These are phyloP conservation scores for Steinernema feltiae DNA, from an alignment of 1,140 invertebrate genomes.

Conservation along the genomic window DNA sequence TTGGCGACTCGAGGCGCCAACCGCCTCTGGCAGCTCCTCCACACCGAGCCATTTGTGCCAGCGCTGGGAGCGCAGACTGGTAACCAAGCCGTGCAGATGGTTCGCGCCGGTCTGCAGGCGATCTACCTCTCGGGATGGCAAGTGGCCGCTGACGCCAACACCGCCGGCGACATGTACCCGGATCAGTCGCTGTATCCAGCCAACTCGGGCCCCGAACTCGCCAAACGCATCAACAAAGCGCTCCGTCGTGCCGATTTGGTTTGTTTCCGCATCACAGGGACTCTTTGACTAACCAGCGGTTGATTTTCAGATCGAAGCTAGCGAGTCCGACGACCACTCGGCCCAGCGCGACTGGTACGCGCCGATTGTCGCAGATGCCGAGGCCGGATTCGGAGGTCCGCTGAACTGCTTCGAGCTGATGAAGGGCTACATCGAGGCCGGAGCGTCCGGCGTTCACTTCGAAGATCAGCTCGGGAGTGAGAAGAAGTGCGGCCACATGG, in stretches of 20 bases:
- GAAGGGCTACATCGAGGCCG: constrained; percentile 60
- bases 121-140: constrained; percentile 61
- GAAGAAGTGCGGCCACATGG: constrained; percentile 60
- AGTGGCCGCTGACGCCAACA: constrained; percentile 59
- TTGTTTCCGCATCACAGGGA: constrained; percentile 18
- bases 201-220: constrained; percentile 59
- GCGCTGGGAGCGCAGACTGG: constrained; percentile 59
- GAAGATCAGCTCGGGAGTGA: constrained; percentile 60
- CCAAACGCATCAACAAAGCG: constrained; percentile 57
- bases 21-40: constrained; percentile 57
- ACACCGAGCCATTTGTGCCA: constrained; percentile 54
- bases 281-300: neutral
- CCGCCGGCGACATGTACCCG: constrained; percentile 58
- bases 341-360: constrained; percentile 57
- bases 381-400: constrained; percentile 59
- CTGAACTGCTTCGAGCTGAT: constrained; percentile 59
- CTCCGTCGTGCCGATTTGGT: constrained; percentile 57
- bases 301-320: constrained; percentile 34
- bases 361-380: constrained; percentile 61
- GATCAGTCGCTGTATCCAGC: constrained; percentile 59
- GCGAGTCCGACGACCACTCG: constrained; percentile 52
- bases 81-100: constrained; percentile 60
- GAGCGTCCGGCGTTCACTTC: constrained; percentile 59
- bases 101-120: constrained; percentile 58
- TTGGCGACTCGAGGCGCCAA: constrained; percentile 57